phyloP scores from a whole-genome alignment of 1,140 invertebrate species.

The Caenorhabditis latens region DNA sequence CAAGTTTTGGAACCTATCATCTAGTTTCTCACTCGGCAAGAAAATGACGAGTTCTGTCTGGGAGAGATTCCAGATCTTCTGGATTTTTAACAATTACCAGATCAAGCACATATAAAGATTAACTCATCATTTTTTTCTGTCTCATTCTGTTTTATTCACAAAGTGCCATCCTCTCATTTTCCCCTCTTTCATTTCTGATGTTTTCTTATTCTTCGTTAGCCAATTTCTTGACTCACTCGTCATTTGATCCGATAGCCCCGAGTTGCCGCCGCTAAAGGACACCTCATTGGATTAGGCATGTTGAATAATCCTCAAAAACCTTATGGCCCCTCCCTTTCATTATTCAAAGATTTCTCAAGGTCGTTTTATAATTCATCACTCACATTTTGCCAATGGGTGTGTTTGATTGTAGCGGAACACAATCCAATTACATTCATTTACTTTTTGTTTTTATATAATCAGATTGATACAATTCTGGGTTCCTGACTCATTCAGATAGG shows the following conservation, averaged over 20 bases:
- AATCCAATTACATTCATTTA: constrained; percentile 11
- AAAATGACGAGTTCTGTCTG: constrained; percentile 23
- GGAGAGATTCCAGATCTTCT: background rate
- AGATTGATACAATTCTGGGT: background rate
- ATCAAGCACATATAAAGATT: constrained; percentile 18
- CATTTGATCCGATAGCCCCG: constrained; percentile 25
- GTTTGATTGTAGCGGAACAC: background rate
- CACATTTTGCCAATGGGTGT: background rate
- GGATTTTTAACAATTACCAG: background rate
- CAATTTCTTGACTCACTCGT: constrained; percentile 27
- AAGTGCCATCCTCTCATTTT: constrained; percentile 30
- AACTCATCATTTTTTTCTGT: constrained; percentile 11
- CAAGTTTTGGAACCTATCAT: constrained; percentile 49
- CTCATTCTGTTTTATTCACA: constrained; percentile 3
- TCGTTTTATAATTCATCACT: background rate
- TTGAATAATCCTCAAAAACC: constrained; percentile 40
- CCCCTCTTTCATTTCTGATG: constrained; percentile 4
- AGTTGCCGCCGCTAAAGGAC: constrained; percentile 13
- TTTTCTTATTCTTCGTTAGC: background rate
- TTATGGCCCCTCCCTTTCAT: background rate
- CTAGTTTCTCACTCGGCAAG: background rate
- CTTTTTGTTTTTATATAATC: background rate
- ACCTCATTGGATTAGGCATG: constrained; percentile 36
- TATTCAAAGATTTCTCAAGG: background rate
- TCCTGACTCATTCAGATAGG: background rate